Conservation (phyloP, 2,113 vertebrate species). For the Sinosuthora webbiana region DNA sequence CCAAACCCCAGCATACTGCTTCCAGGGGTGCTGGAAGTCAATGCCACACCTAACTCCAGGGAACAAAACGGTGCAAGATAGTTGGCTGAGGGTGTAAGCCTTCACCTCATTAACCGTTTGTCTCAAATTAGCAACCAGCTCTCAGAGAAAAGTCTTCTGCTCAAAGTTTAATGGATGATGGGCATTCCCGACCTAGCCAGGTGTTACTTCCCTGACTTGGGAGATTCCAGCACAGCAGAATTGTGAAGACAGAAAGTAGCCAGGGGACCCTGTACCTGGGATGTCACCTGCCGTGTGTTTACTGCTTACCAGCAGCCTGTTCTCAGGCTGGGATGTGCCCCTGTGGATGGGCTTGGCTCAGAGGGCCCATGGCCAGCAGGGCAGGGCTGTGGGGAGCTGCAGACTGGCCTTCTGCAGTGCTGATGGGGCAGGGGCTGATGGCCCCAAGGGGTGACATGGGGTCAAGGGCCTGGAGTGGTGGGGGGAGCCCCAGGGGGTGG, state of each 20-base stretch:
- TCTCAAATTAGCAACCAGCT: not conserved
- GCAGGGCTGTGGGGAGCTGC: not conserved
- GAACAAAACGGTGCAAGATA: not conserved
- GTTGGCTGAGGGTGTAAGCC: not conserved
- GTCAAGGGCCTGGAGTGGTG: rapidly evolving
- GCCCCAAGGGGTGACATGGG: too few species aligned
- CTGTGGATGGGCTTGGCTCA: not conserved
- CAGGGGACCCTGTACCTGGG: not conserved
- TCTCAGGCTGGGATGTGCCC: too few species aligned
- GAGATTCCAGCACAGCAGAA: not conserved
- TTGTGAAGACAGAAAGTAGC: not conserved
- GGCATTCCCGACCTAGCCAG: rapidly evolving
- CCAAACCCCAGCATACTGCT: not conserved
- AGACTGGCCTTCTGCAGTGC: not conserved
- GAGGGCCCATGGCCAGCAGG: not conserved
- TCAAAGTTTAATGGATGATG: not conserved
- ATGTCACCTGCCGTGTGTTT: rapidly evolving
- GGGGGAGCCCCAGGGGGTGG: rapidly evolving
- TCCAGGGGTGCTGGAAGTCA: not conserved
- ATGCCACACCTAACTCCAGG: not conserved
- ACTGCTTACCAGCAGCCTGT: not conserved
- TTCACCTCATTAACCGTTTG: not conserved
- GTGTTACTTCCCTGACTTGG: not conserved
- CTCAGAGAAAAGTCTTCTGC: not conserved
- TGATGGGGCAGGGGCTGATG: not conserved